Evolutionary conservation across 2,113 vertebrate species (phyloP).

Genomic region (Antennarius striatus): DNA sequence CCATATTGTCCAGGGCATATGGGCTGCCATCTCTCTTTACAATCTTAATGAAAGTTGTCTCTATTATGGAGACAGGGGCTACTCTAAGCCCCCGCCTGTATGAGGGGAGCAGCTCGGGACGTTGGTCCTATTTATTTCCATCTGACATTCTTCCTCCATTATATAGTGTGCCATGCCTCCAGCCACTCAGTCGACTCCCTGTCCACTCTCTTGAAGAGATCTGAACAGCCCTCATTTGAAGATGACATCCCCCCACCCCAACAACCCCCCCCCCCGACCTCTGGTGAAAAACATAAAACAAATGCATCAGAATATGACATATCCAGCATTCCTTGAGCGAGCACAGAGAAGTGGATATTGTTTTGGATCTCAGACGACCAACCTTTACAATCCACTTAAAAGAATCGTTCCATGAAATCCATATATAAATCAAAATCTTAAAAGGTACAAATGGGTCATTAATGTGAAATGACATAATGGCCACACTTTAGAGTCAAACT

Average conservation of each 20-base stretch:
- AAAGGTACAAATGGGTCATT: too few relatives aligned
- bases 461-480: too few relatives aligned
- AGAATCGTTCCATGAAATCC: too few relatives aligned
- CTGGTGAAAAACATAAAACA: too few relatives aligned
- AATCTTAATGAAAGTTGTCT: conserved; percentile 44
- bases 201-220: conserved; percentile 41
- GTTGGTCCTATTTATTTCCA: conserved; percentile 61
- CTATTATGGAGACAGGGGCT: conserved; percentile 40
- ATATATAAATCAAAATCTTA: too few relatives aligned
- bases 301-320: too few relatives aligned
- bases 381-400: too few relatives aligned
- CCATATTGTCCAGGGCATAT: conserved; percentile 45
- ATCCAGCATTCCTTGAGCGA: too few relatives aligned
- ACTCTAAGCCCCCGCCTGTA: conserved; percentile 17
- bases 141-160: conserved; percentile 66
- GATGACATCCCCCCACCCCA: too few relatives aligned
- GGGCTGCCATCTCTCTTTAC: conserved; percentile 51
- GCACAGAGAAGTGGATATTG: neutral
- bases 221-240: too few relatives aligned
- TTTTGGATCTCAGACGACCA: neutral
- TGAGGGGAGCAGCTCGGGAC: conserved; percentile 35
- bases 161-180: conserved; percentile 38
- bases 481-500: too few relatives aligned
- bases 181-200: conserved; percentile 50
- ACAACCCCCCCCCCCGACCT: too few relatives aligned